Conservation (phyloP, 2,888 invertebrate genomes). For the Leucoptera coffeella region DNA sequence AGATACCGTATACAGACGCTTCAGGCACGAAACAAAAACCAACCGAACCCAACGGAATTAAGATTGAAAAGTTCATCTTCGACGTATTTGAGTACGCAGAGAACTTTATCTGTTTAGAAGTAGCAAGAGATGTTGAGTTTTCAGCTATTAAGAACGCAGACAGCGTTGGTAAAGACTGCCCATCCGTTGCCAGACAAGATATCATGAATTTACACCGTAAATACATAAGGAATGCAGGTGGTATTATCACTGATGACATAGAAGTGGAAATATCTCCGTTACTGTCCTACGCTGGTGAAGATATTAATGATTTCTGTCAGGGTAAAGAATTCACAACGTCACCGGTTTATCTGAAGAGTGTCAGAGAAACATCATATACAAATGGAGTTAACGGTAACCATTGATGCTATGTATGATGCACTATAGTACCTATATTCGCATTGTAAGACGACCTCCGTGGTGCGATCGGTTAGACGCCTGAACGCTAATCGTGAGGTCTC, state of each 20-base stretch:
- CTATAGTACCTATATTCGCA: no score
- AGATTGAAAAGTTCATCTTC: slow-evolving; percentile 99
- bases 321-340: slow-evolving; percentile 60
- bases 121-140: slow-evolving; percentile 87
- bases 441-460: no score
- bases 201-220: slow-evolving; percentile 70
- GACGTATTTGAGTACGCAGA: slow-evolving; percentile 94
- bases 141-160: slow-evolving; percentile 95
- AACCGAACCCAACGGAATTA: slow-evolving; percentile 86
- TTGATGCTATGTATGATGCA: no score
- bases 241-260: slow-evolving; percentile 56
- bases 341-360: slow-evolving; percentile 56
- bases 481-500: no score
- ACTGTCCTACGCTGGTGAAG: slow-evolving; percentile 87
- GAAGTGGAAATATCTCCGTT: slow-evolving; percentile 88
- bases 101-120: slow-evolving; percentile 90
- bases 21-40: slow-evolving; percentile 70
- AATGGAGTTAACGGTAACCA: slow-evolving; percentile 37
- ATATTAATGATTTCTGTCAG: slow-evolving; percentile 59
- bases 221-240: slow-evolving; percentile 79
- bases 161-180: slow-evolving; percentile 81
- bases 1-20: slow-evolving; percentile 80
- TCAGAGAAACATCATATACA: slow-evolving; percentile 17
- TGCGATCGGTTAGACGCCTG: no score
- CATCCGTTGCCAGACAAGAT: slow-evolving; percentile 77